These are phyloP conservation scores for Thinocorus orbignyianus DNA, from an alignment of 2,113 vertebrate species.

Conservation along the genomic window DNA sequence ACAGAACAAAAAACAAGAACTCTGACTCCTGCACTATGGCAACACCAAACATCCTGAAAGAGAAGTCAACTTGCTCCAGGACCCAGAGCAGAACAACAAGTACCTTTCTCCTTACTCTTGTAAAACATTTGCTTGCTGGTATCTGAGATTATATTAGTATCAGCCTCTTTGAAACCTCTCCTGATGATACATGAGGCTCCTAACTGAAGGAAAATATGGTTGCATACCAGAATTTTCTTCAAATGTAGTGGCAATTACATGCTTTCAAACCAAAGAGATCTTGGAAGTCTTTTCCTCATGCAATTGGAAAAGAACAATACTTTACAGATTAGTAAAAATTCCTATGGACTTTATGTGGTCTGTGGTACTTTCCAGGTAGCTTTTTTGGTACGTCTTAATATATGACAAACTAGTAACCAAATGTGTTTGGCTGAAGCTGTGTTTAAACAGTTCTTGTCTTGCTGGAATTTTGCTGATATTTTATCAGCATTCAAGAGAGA, in stretches of 20 bases:
- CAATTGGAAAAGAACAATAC: neutral
- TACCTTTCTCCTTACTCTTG: neutral
- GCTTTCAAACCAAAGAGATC: neutral
- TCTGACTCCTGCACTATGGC: slow-evolving; percentile 18
- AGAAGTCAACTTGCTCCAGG: neutral
- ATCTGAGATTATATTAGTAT: neutral
- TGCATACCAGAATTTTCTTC: neutral
- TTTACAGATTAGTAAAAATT: neutral
- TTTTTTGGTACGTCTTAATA: neutral
- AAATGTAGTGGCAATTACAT: neutral
- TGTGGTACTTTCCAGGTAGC: neutral
- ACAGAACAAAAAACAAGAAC: slow-evolving; percentile 33
- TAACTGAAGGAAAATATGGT: neutral
- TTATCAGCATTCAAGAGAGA: neutral
- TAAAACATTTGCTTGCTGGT: neutral
- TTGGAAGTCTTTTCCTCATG: neutral
- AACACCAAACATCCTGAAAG: neutral
- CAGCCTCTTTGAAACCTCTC: neutral
- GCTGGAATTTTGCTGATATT: neutral
- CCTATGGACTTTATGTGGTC: neutral
- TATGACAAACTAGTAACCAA: fast-evolving
- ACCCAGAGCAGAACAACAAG: neutral
- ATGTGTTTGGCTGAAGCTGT: neutral
- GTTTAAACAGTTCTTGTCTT: neutral
- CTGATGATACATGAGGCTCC: neutral